A percentile compares a stretch with the other conserved stretches of the same genome.
Conservation (phyloP, 2,888 invertebrate genomes). For the Scrobipalpa atriplicella region DNA sequence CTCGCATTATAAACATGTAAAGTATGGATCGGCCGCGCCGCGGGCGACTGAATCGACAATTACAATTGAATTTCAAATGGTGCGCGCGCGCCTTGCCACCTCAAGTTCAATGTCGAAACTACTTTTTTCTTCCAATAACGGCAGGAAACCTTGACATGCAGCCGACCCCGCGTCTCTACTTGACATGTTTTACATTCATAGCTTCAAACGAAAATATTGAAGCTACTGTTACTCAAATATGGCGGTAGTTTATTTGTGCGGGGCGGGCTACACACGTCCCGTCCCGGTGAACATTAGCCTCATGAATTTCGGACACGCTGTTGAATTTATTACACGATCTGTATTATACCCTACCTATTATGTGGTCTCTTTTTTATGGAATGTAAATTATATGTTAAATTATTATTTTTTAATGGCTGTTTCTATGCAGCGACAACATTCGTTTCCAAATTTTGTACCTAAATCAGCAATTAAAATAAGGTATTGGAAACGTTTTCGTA, state of each 20-base stretch:
- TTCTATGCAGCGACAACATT: background rate
- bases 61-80: conserved; percentile 40
- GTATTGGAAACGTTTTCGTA: background rate
- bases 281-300: conserved; percentile 4
- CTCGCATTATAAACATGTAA: conserved; percentile 16
- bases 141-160: conserved; percentile 19
- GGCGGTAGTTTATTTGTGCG: background rate
- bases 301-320: conserved; percentile 25
- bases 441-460: background rate
- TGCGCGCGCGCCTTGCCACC: conserved; percentile 21
- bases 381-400: background rate
- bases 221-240: background rate
- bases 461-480: conserved; percentile 9
- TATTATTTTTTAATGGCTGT: background rate
- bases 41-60: conserved; percentile 19
- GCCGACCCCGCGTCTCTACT: background rate
- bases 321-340: conserved; percentile 12
- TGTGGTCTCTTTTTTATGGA: background rate
- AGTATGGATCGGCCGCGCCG: background rate
- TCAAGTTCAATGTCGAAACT: conserved; percentile 36
- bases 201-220: background rate
- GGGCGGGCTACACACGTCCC: conserved; percentile 5
- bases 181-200: background rate
- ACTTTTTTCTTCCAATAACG: background rate
- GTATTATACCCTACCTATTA: background rate